phyloP scores from a whole-genome alignment of 2,113 vertebrate species.

The Pica pica region DNA sequence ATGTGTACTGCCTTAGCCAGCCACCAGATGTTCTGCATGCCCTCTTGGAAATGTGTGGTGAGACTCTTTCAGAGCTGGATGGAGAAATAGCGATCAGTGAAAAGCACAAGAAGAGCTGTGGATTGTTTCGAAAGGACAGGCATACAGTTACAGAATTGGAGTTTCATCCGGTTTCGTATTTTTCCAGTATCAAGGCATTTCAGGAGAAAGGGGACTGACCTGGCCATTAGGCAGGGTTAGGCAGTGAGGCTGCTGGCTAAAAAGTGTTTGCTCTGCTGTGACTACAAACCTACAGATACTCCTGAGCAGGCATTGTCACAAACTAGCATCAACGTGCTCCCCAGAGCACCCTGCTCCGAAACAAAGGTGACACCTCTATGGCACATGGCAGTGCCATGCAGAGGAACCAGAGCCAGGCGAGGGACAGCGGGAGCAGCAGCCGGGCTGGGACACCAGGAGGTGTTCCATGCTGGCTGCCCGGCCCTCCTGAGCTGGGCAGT shows the following conservation, averaged over 20 bases:
- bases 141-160: background rate
- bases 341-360: background rate
- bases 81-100: constrained; percentile 47
- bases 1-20: constrained; percentile 85
- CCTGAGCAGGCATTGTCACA: background rate
- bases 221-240: background rate
- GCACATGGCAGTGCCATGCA: accelerated
- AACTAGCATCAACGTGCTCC: background rate
- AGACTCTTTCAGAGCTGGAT: constrained; percentile 58
- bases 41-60: constrained; percentile 67
- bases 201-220: background rate
- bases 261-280: background rate
- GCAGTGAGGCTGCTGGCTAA: background rate
- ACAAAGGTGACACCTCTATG: background rate
- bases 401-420: background rate
- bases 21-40: constrained; percentile 77
- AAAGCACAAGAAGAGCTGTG: constrained; percentile 51
- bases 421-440: background rate
- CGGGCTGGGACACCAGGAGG: accelerated
- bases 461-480: accelerated
- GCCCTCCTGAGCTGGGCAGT: background rate
- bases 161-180: background rate
- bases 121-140: background rate
- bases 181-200: background rate
- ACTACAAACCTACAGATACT: background rate